Percentiles rank a stretch among this genome's conserved stretches.
These are phyloP conservation scores for Hemiscyllium ocellatum DNA, from an alignment of 2,113 vertebrate genomes.

Conservation along the genomic window DNA sequence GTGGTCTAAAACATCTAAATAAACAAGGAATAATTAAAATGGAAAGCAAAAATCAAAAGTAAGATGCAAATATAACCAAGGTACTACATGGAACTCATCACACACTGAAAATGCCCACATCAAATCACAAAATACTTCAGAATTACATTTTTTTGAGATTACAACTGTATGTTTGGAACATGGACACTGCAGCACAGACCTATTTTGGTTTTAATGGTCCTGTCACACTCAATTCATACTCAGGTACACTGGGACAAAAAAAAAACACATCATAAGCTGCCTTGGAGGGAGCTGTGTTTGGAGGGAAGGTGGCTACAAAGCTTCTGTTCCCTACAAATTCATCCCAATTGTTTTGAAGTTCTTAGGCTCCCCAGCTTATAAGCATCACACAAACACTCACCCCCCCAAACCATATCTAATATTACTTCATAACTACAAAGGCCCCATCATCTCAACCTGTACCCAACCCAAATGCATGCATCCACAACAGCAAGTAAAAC, in stretches of 20 bases:
- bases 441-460: not conserved
- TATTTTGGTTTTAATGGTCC: not conserved
- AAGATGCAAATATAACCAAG: not conserved
- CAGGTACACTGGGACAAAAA: not conserved
- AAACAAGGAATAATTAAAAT: not conserved
- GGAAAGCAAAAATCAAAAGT: not conserved
- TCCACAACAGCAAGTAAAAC: not conserved
- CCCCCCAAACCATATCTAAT: not conserved
- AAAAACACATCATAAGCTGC: not conserved
- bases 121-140: not conserved
- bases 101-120: not conserved
- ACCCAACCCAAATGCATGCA: not conserved
- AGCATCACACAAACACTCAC: not conserved
- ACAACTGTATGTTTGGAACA: not conserved
- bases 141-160: not conserved
- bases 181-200: not conserved
- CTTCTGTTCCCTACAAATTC: not conserved
- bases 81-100: not conserved
- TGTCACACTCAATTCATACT: not conserved
- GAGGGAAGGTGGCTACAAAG: too few relatives aligned
- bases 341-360: not conserved
- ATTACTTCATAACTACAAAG: not conserved
- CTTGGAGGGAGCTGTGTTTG: too few relatives aligned
- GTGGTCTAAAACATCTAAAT: not conserved
- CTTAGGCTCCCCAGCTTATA: not conserved